Evolutionary conservation across 53 echinoderm and acorn worm species (phyloP).

Genomic region (Pentamera pediparva): DNA sequence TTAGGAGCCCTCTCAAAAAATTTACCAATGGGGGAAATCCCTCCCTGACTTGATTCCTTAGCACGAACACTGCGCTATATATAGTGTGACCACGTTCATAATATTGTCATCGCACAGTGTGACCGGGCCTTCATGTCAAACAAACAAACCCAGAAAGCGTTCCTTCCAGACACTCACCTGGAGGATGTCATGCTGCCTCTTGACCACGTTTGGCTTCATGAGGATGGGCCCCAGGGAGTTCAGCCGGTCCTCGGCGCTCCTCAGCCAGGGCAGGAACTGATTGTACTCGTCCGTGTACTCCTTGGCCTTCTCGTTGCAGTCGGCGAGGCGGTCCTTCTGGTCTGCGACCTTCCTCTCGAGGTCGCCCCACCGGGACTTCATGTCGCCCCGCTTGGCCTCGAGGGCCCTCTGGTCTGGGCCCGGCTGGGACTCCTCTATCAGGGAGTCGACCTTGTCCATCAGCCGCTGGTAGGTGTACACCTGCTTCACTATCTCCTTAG

Average conservation of each 20-base stretch:
- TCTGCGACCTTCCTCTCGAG: constrained; percentile 59
- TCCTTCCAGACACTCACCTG: constrained; percentile 49
- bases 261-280: constrained; percentile 92
- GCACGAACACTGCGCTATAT: too few species aligned
- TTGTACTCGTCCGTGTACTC: constrained; percentile 83
- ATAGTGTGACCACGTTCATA: too few species aligned
- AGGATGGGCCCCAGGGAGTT: constrained; percentile 79
- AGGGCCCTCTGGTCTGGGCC: constrained; percentile 75
- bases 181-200: constrained; percentile 83
- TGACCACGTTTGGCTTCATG: constrained; percentile 85
- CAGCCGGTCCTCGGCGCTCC: constrained; percentile 82
- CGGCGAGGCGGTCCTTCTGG: constrained; percentile 63
- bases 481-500: constrained; percentile 95
- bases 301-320: constrained; percentile 77
- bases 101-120: too few species aligned
- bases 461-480: constrained; percentile 95
- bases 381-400: constrained; percentile 65
- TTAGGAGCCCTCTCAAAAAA: too few species aligned
- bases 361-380: constrained; percentile 71
- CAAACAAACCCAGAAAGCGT: too few species aligned
- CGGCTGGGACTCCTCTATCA: constrained; percentile 70
- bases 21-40: too few species aligned
- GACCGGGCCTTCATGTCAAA: too few species aligned
- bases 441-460: constrained; percentile 74
- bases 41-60: too few species aligned